Base-by-base conservation (phyloP, 1,140 invertebrate genomes). In the Calephelis virginiensis region DNA sequence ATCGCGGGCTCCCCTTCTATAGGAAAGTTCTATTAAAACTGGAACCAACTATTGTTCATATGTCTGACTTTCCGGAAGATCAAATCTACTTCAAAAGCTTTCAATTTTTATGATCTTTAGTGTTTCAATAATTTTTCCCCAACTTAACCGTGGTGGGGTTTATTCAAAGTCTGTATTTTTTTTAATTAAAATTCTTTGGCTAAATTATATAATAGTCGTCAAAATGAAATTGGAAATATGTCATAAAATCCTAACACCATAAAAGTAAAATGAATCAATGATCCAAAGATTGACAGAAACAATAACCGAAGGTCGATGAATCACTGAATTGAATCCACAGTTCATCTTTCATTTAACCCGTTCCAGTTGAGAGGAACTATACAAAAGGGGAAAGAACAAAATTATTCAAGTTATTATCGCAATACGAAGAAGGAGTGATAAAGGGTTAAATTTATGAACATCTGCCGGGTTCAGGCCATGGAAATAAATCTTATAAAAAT, bases 391-490 rank as follows among this genome's bases (percentile, higher is more conserved):
- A 81, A 76, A 72, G 70, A 69, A 73, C 70, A 77, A 77, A 76
- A 77, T 73, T 70, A 71, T 65, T 77, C 67, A 74, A 63, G 72
- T 56, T 56, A 56, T 76, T 83, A 83, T 81, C 79, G 79, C 76
- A 69, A 63, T 61, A 61, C 69, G 77, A 81, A 81, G 75, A 76
- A 76, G 75, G 70, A 64, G 61, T 68, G 77, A 78, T 82, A 80
- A 83, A 80, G 76, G 75, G 69, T 76, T 78, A 65, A 70, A 78
- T 83, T 83, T 83, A 82, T 78, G 80, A 76, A 77, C 78, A 80
- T 70, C 74, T 79, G 73, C 69, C 68, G 53, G 50, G 49, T 40
- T 14, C 53, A 40, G 17, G 71, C 69, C 78, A 71, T 60, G 63
- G 62, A 74, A 69, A 70, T 72, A 59, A 38, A 59, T 56, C 56